Percentiles rank a stretch among this genome's conserved stretches.
Evolutionary conservation across 2,888 invertebrate genomes (phyloP).

Genomic region (Apotomis turbidana): DNA sequence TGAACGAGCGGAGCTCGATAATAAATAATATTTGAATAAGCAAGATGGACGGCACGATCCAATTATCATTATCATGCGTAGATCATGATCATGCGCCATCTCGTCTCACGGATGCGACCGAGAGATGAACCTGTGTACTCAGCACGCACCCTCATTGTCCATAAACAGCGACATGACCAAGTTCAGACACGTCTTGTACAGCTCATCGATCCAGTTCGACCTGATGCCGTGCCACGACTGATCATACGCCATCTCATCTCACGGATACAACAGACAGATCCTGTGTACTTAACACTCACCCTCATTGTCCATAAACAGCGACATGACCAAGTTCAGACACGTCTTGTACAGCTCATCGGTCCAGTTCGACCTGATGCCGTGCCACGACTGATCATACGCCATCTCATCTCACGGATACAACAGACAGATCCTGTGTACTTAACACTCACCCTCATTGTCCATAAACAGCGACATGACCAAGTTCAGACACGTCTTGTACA

Average conservation of each 20-base stretch:
- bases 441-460: constrained; percentile 87
- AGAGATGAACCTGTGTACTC: constrained; percentile 48
- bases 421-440: constrained; percentile 54
- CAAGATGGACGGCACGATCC: no score
- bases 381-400: constrained; percentile 81
- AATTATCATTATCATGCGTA: no score
- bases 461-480: constrained; percentile 93
- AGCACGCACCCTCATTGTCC: constrained; percentile 87
- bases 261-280: constrained; percentile 83
- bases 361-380: constrained; percentile 87
- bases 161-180: constrained; percentile 93
- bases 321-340: constrained; percentile 93
- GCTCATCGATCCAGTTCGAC: constrained; percentile 93
- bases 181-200: constrained; percentile 92
- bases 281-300: constrained; percentile 60
- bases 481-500: constrained; percentile 92
- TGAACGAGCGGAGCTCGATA: no score
- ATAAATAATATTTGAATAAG: no score
- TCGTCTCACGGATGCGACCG: constrained; percentile 86
- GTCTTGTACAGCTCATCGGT: constrained; percentile 93
- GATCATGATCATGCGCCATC: constrained; percentile 79
- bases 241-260: constrained; percentile 85
- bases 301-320: constrained; percentile 93
- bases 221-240: constrained; percentile 83
- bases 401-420: no score